Percentiles rank a stretch among this genome's conserved stretches.
Evolutionary conservation across 2,113 vertebrate genomes (phyloP).

Genomic region (Cryptoleucopteryx plumbea): DNA sequence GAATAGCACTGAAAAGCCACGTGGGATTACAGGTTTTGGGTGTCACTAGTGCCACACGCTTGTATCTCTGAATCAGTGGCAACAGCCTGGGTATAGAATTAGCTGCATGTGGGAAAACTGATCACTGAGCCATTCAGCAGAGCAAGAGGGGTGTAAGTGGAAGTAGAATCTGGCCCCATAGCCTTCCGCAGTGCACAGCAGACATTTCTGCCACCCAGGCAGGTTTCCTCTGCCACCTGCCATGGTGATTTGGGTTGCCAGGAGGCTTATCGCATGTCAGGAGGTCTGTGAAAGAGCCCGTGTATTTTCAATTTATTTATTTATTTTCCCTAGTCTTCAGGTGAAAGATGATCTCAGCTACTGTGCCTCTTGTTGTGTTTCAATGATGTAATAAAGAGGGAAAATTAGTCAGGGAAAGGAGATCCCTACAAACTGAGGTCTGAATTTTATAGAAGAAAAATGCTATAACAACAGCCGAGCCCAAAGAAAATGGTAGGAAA

Average conservation of each 20-base stretch:
- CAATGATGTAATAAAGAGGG: neutral
- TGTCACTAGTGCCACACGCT: neutral
- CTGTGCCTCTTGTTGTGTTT: neutral
- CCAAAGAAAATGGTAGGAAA: neutral
- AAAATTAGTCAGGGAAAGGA: neutral
- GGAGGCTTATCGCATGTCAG: accelerated
- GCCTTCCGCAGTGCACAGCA: neutral
- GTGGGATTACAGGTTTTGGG: neutral
- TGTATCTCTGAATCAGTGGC: accelerated
- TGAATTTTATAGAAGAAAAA: neutral
- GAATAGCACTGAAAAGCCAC: neutral
- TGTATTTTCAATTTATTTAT: neutral
- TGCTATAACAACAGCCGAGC: neutral
- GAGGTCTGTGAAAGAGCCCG: neutral
- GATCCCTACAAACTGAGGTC: neutral
- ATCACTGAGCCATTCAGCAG: neutral
- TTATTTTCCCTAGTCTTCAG: neutral
- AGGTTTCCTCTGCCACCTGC: neutral
- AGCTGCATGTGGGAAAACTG: neutral
- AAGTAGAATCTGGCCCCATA: neutral
- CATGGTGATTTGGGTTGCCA: neutral
- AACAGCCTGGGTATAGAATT: neutral
- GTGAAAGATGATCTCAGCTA: neutral
- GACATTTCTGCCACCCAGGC: neutral
- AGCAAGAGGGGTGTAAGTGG: neutral